Conservation (phyloP, 2,888 invertebrate genomes). For the Gortyna flavago region DNA sequence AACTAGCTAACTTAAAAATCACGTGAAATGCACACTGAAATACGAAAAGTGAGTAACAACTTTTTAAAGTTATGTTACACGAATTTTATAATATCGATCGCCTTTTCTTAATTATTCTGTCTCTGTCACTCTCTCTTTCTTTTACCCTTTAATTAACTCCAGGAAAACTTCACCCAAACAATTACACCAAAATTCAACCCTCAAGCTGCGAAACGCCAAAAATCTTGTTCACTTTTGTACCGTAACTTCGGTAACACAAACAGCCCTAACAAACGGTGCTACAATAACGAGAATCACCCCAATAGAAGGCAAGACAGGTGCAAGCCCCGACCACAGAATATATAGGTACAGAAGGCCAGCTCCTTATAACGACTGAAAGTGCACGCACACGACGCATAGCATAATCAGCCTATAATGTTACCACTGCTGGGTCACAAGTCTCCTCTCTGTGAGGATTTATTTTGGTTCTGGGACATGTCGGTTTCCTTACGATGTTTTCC, state of each 20-base stretch:
- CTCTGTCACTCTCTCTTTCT: neutral
- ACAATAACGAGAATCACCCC: constrained; percentile 70
- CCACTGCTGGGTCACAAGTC: neutral
- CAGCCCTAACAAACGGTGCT: constrained; percentile 50
- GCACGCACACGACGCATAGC: neutral
- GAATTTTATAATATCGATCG: neutral
- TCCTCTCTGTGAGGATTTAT: neutral
- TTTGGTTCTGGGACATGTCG: neutral
- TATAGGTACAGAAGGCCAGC: neutral
- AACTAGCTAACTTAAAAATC: neutral
- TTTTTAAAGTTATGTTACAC: neutral
- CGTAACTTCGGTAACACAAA: constrained; percentile 42
- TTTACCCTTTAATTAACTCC: constrained; percentile 28
- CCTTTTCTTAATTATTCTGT: neutral
- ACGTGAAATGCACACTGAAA: neutral
- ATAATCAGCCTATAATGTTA: neutral
- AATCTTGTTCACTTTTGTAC: constrained; percentile 40
- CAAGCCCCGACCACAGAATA: constrained; percentile 57
- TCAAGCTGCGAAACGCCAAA: constrained; percentile 39
- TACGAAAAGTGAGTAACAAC: neutral
- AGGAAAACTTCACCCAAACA: constrained; percentile 23
- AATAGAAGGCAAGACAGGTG: constrained; percentile 74
- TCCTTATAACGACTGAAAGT: neutral
- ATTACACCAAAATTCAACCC: constrained; percentile 44
- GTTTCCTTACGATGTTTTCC: too few relatives aligned